Evolutionary conservation across 1,140 invertebrate genomes (phyloP).

Genomic region (Orius laevigatus): DNA sequence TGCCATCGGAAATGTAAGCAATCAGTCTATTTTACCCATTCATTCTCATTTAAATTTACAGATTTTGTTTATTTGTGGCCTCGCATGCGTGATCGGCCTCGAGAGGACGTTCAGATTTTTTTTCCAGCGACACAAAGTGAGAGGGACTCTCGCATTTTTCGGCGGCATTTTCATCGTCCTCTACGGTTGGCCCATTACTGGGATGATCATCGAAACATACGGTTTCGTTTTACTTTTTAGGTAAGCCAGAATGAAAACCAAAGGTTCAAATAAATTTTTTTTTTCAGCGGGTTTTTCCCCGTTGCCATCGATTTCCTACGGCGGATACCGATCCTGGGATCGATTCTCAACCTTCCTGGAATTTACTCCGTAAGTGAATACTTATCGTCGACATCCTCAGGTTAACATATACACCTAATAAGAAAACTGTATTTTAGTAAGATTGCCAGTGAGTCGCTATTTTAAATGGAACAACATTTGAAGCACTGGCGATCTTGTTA

Average conservation of each 20-base stretch:
- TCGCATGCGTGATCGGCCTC: slow-evolving; percentile 91
- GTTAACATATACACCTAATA: too few species aligned
- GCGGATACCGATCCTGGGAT: slow-evolving; percentile 57
- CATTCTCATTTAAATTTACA: slow-evolving; percentile 24
- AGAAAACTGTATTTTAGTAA: too few species aligned
- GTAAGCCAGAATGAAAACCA: slow-evolving; percentile 25
- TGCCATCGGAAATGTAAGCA: slow-evolving; percentile 93
- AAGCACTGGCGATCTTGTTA: too few species aligned
- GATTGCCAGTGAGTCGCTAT: too few species aligned
- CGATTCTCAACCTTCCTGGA: slow-evolving; percentile 54
- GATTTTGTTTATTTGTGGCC: slow-evolving; percentile 88
- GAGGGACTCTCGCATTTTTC: slow-evolving; percentile 82
- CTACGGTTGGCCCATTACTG: slow-evolving; percentile 89
- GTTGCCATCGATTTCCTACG: slow-evolving; percentile 77
- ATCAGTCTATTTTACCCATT: not conserved
- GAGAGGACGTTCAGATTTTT: slow-evolving; percentile 94
- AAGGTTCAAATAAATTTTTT: slow-evolving; percentile 17
- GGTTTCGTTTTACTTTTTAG: slow-evolving; percentile 69
- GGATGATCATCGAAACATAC: slow-evolving; percentile 90
- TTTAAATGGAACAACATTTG: too few species aligned
- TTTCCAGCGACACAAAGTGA: slow-evolving; percentile 93
- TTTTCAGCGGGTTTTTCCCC: slow-evolving; percentile 64
- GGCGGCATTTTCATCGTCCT: slow-evolving; percentile 88
- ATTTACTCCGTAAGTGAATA: slow-evolving; percentile 35
- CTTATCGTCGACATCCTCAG: too few species aligned